Evolutionary conservation across 2,888 invertebrate species (phyloP).

Genomic region (Synergus gifuensis): DNA sequence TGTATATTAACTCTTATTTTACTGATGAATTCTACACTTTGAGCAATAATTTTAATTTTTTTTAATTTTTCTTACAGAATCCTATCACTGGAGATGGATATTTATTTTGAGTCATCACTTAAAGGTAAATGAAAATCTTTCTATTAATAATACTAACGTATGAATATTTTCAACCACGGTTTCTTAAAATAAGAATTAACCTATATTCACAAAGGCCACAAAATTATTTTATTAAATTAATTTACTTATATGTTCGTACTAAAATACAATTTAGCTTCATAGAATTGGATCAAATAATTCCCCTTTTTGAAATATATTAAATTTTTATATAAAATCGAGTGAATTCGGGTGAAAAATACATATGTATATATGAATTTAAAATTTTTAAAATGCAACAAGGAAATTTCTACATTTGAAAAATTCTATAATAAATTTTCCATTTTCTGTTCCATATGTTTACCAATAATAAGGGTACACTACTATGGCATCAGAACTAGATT

Average conservation of each 20-base stretch:
- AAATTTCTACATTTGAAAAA: too few relatives aligned
- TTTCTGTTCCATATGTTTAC: not conserved
- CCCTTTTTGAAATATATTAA: not conserved
- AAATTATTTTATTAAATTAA: too few relatives aligned
- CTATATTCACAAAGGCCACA: too few relatives aligned
- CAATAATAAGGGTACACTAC: not conserved
- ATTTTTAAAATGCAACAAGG: not conserved
- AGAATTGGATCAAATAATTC: not conserved
- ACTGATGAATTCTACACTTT: too few relatives aligned
- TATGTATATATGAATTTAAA: too few relatives aligned
- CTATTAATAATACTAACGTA: not conserved
- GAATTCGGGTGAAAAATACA: not conserved
- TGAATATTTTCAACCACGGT: too few relatives aligned
- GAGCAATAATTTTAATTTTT: not conserved
- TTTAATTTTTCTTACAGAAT: not conserved
- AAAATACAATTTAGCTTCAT: not conserved
- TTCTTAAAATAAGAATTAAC: too few relatives aligned
- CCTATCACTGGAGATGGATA: not conserved
- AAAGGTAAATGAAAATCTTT: not conserved
- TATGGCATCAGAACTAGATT: not conserved
- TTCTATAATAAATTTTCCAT: not conserved
- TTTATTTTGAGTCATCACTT: not conserved
- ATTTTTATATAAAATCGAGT: not conserved
- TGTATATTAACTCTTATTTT: too few relatives aligned
- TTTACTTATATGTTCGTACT: too few relatives aligned